phyloP scores from a whole-genome alignment of 2,113 vertebrate genomes.

The Tringa solitaria region DNA sequence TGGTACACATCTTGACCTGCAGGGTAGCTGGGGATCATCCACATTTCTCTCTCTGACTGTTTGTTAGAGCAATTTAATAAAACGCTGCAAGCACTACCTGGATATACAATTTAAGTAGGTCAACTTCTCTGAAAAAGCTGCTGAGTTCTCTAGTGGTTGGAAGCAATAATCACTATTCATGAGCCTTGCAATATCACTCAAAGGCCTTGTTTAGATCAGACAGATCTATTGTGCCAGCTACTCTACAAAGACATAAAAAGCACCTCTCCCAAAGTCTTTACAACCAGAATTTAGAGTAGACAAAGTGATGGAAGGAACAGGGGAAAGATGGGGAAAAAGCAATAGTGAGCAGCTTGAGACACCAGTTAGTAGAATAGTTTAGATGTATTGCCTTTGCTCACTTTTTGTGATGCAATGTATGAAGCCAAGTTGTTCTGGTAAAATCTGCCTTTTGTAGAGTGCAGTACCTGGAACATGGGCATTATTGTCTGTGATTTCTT shows the following conservation, averaged over 20 bases:
- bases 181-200: constrained; percentile 25
- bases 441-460: not conserved
- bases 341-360: not conserved
- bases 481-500: not conserved
- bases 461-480: not conserved
- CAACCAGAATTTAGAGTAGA: not conserved
- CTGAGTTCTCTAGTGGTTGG: not conserved
- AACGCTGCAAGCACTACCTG: not conserved
- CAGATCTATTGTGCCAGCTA: not conserved
- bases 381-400: not conserved
- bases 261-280: not conserved
- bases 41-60: not conserved
- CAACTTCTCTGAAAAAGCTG: constrained; percentile 15
- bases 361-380: not conserved
- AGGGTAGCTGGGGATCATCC: not conserved
- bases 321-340: not conserved
- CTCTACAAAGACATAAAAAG: not conserved
- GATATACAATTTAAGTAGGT: constrained; percentile 45
- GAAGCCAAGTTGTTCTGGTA: not conserved
- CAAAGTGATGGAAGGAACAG: not conserved
- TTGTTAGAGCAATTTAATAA: constrained; percentile 13
- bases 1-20: not conserved
- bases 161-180: constrained; percentile 56
- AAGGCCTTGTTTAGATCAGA: constrained; percentile 50
- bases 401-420: not conserved